Evolutionary conservation across 1,140 invertebrate genomes (phyloP), one percentile per base, ranked within the genome.

Genomic region (Metaphire vulgaris): DNA sequence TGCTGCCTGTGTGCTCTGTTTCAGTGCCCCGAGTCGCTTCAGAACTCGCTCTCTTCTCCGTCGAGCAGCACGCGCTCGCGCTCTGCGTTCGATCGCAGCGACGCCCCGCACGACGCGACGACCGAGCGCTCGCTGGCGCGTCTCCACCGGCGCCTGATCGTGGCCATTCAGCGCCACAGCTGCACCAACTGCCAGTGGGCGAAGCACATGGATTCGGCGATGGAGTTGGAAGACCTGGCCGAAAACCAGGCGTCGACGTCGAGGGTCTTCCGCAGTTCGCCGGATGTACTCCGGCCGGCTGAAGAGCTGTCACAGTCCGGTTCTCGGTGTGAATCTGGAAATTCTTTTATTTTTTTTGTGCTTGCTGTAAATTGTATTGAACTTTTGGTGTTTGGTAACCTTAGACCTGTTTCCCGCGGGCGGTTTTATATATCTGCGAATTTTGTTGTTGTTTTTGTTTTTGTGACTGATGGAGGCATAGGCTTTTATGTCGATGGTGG

Each of bases 131-230:
- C 80, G n/a, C 79, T 87, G 73, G 85, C 87, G 65, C 82, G 92
- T 0, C 85, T 98, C 1, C 95, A 98, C 87, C 93, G 92, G 26
- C 83, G 85, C 79, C 83, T 89, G 2, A 88, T 89, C 67, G 83
- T 85, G 67, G 83, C 86, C 16, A 80, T 65, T 30, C 88, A 89
- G 78, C 85, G 83, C 34, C 83, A 88, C 75, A 83, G 86, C 64
- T 84, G 89, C 1, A 96, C 94, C 26, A 93, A 96, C 85, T 94
- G 94, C 0, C 93, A 98, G 82, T 99, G 96, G 94, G 90, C 89
- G 74, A 89, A 93, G 72, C 89, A 97, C 80, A 89, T 98, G 41
- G 90, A 93, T 75, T 89, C 91, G 77, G 88, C 89, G 2, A 85
- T 90, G 71, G 82, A 87, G 41, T 87, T 98, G 79, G 96, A 99